Conservation (phyloP, 2,113 vertebrate genomes). For the Limnothrissa miodon region DNA sequence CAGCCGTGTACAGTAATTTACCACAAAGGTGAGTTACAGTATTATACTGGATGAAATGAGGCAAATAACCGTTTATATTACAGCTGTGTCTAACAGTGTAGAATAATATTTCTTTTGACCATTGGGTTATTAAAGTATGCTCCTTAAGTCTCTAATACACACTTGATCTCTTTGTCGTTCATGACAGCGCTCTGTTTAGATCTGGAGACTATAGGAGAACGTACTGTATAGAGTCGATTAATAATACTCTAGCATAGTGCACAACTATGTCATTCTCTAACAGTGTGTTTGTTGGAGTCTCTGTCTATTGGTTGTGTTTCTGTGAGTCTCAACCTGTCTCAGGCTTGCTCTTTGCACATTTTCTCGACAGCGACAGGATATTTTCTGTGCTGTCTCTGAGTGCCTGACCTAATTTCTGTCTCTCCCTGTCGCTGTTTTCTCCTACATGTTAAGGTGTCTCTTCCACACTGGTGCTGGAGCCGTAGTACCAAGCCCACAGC, state of each 20-base stretch:
- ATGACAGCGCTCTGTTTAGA: not conserved
- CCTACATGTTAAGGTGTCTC: constrained; percentile 3
- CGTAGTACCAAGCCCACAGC: not conserved
- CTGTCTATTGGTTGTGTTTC: not conserved
- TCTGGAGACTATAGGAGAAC: not conserved
- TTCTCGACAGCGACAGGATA: not conserved
- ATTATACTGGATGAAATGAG: no score
- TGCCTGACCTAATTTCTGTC: constrained; percentile 5
- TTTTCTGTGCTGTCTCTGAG: not conserved
- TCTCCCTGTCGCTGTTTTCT: not conserved
- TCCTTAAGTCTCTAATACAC: not conserved
- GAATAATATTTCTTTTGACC: no score
- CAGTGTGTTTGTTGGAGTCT: not conserved
- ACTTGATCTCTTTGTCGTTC: not conserved
- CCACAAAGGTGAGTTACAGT: no score
- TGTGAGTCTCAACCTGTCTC: not conserved
- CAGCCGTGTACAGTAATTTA: no score
- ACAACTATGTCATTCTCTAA: not conserved
- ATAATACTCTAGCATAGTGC: not conserved
- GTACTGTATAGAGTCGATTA: not conserved
- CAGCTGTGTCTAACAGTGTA: no score
- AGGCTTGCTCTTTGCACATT: not conserved
- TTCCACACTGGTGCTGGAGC: not conserved
- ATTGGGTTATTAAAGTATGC: not conserved
- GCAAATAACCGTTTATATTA: no score